These are phyloP conservation scores for Parnassius mnemosyne DNA, from an alignment of 2,888 invertebrate species.

Conservation along the genomic window DNA sequence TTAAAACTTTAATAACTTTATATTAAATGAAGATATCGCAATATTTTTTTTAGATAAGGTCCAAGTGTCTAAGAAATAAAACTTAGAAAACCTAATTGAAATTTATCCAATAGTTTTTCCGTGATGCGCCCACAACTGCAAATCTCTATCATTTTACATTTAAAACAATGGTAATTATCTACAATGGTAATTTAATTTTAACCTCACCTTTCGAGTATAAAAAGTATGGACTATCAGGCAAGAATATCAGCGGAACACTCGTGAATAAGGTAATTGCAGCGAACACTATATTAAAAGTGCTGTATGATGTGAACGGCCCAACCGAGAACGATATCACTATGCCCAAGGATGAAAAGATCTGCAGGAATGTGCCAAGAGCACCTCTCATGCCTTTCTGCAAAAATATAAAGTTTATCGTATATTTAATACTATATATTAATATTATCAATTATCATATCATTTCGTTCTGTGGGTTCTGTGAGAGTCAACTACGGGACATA, in stretches of 20 bases:
- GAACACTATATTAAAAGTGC: constrained; percentile 42
- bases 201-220: constrained; percentile 57
- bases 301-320: constrained; percentile 58
- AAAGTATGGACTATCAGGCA: constrained; percentile 63
- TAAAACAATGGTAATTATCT: too few relatives aligned
- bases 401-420: neutral
- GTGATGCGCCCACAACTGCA: too few relatives aligned
- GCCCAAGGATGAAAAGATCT: constrained; percentile 56
- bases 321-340: constrained; percentile 52
- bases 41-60: too few relatives aligned
- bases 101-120: too few relatives aligned
- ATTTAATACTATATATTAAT: too few relatives aligned
- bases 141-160: neutral
- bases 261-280: constrained; percentile 36
- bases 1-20: too few relatives aligned
- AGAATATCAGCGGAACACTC: constrained; percentile 46
- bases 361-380: constrained; percentile 55
- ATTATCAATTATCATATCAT: neutral
- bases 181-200: too few relatives aligned
- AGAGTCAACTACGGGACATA: neutral
- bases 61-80: too few relatives aligned
- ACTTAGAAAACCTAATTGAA: too few relatives aligned
- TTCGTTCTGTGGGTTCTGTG: neutral
- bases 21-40: too few relatives aligned
- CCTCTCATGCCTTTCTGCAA: constrained; percentile 65